phyloP scores from a whole-genome alignment of 2,797 vertebrate genomes.

The Martes flavigula region DNA sequence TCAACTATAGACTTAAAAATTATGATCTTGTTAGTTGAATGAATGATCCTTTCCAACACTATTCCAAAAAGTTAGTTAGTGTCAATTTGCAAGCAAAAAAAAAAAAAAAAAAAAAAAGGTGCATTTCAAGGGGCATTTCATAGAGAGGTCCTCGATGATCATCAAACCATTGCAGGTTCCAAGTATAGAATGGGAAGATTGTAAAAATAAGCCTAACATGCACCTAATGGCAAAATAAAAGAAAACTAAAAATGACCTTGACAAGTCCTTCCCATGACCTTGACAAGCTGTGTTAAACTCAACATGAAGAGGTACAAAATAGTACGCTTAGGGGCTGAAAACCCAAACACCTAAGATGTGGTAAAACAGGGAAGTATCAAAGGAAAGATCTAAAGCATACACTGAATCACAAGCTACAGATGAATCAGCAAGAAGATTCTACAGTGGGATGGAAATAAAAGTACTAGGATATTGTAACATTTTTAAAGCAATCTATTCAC shows the following conservation, averaged over 20 bases:
- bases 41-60: background rate
- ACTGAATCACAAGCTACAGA: background rate
- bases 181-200: background rate
- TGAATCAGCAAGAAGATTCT: background rate
- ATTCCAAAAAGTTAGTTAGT: background rate
- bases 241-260: constrained; percentile 17
- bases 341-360: background rate
- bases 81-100: background rate
- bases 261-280: background rate
- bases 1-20: background rate
- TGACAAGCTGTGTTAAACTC: background rate
- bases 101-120: background rate
- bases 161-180: background rate
- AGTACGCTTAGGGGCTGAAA: background rate
- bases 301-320: background rate
- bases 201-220: background rate
- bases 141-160: background rate
- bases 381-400: background rate
- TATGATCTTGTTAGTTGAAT: background rate
- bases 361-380: background rate
- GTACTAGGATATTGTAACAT: background rate
- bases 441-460: background rate
- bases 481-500: constrained; percentile 43
- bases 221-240: background rate
- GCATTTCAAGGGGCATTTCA: background rate